These are phyloP conservation scores for Aspidiotus destructor DNA, from an alignment of 2,888 invertebrate species.

Conservation along the genomic window DNA sequence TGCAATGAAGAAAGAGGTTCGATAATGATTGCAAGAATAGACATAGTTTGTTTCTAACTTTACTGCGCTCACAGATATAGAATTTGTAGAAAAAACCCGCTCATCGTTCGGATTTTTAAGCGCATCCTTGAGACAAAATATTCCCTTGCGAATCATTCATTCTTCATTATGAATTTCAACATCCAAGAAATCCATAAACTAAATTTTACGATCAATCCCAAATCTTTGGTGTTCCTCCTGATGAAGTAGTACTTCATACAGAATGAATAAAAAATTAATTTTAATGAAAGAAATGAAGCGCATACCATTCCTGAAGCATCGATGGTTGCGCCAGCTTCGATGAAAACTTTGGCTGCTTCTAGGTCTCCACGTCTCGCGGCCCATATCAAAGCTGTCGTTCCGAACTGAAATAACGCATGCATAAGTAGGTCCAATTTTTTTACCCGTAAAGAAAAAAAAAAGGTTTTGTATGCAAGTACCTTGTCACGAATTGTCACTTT, in stretches of 20 bases:
- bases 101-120: too few relatives aligned
- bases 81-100: too few relatives aligned
- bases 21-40: neutral
- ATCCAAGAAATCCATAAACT: neutral
- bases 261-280: neutral
- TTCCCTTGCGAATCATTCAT: too few relatives aligned
- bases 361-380: slow-evolving; percentile 84
- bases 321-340: slow-evolving; percentile 77
- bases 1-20: slow-evolving; percentile 38
- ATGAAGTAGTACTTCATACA: neutral
- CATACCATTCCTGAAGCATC: slow-evolving; percentile 82
- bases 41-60: too few relatives aligned
- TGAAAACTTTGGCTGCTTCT: slow-evolving; percentile 68
- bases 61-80: too few relatives aligned
- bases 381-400: slow-evolving; percentile 93
- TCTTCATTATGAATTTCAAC: neutral
- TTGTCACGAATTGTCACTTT: slow-evolving; percentile 92
- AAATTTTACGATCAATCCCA: too few relatives aligned
- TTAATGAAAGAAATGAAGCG: slow-evolving; percentile 22
- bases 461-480: slow-evolving; percentile 41
- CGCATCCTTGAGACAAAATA: too few relatives aligned
- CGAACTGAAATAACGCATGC: slow-evolving; percentile 54
- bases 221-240: neutral
- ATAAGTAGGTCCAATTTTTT: neutral
- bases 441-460: neutral